Evolutionary conservation across 2,888 invertebrate species (phyloP).

Genomic region (Napeogenes inachia): DNA sequence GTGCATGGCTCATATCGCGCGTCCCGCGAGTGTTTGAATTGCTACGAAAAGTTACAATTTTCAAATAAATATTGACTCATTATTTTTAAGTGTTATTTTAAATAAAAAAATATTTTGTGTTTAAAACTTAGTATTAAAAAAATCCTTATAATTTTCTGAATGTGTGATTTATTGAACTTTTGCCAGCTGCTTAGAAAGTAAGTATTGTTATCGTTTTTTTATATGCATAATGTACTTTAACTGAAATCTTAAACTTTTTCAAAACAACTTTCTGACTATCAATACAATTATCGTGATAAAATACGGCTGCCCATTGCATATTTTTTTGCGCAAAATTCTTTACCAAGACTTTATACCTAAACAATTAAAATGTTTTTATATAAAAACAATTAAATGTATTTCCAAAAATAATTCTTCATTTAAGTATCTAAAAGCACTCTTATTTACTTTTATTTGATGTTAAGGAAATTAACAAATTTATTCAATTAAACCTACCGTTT

Average conservation of each 20-base stretch:
- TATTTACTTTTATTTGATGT: no score
- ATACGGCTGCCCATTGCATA: neutral
- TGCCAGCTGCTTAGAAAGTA: slow-evolving; percentile 20
- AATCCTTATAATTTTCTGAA: slow-evolving; percentile 11
- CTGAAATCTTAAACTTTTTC: no score
- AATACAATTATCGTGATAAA: neutral
- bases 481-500: no score
- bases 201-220: slow-evolving; percentile 18
- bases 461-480: no score
- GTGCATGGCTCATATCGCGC: slow-evolving; percentile 30
- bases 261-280: neutral
- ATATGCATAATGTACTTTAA: slow-evolving; percentile 2
- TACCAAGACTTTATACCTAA: no score
- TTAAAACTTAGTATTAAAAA: neutral
- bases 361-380: no score
- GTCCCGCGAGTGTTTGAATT: slow-evolving; percentile 17
- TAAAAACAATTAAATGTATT: no score
- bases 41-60: slow-evolving; percentile 16
- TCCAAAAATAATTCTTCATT: no score
- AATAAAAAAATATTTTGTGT: no score
- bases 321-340: neutral
- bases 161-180: slow-evolving; percentile 21
- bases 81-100: neutral
- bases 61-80: neutral
- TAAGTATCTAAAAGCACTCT: no score